Evolutionary conservation across 1,140 invertebrate species (phyloP), one percentile per base, ranked within the genome.

Genomic region (Orius laevigatus): DNA sequence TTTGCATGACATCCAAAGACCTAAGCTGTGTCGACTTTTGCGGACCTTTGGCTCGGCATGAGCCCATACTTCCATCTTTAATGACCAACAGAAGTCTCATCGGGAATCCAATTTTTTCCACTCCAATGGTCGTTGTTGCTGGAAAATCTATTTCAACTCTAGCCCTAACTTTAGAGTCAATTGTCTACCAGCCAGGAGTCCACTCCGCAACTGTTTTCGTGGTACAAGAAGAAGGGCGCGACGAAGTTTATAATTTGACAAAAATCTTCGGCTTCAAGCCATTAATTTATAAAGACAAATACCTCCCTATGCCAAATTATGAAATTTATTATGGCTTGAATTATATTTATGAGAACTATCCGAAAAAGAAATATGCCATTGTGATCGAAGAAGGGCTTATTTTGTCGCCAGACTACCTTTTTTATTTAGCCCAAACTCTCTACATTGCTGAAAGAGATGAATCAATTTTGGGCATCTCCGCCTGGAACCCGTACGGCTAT

Each of bases 311-410:
- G 54, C 31, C 59, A 59, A 54, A 60, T 59, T 16, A 58, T 64
- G 53, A 60, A 62, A 47, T 56, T 55, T 11, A 58, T 58, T 40
- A 56, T 56, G 49, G 46, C 51, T 2, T 35, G 58, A 31, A 66
- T n/a, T 50, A 20, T 32, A 59, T 53, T 59, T 62, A 19, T 52
- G 49, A 54, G 39, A 16, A 46, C 9, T 54, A 51, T 12, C 50
- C 48, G 1, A 49, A 59, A 15, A 59, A 69, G 58, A 57, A 63
- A 20, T 60, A 68, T 54, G 53, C 68, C 5, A 66, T 70, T 4
- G 55, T 72, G 1, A 56, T 72, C 25, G 68, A 70, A 57, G 68
- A 70, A 57, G 68, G 69, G 18, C 55, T 70, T 15, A 59, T 70
- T 5, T 48, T 71, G 33, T 59, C 67, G 15, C 65, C 68, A 20